phyloP scores from a whole-genome alignment of 2,888 invertebrate species.

The Pseudococcus jackbeardsleyi region DNA sequence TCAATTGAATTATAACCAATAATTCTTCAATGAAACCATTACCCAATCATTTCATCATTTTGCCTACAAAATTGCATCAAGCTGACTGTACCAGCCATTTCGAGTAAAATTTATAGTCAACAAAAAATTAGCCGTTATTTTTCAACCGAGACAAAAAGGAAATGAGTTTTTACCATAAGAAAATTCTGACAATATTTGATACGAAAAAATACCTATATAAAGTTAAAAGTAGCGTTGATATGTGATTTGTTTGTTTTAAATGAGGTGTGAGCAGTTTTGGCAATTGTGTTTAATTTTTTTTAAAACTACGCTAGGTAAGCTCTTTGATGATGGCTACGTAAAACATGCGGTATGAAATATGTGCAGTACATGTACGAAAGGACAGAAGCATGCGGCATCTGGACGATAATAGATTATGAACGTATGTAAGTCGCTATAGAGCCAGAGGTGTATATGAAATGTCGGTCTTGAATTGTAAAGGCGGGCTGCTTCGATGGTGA shows the following conservation, averaged over 20 bases:
- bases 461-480: constrained; percentile 32
- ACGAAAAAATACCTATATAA: constrained; percentile 18
- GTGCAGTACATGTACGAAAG: constrained; percentile 22
- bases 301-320: background rate
- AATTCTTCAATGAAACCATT: too few relatives aligned
- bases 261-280: constrained; percentile 64
- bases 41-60: too few relatives aligned
- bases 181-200: constrained; percentile 6
- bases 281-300: constrained; percentile 55
- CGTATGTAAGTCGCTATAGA: too few relatives aligned
- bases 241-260: constrained; percentile 62
- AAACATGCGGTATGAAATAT: constrained; percentile 54
- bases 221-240: constrained; percentile 50
- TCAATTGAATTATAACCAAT: too few relatives aligned
- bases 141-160: background rate
- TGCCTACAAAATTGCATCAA: too few relatives aligned
- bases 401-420: constrained; percentile 57
- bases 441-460: constrained; percentile 8
- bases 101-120: too few relatives aligned
- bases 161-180: background rate
- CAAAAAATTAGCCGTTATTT: too few relatives aligned
- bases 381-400: constrained; percentile 23
- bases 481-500: constrained; percentile 37
- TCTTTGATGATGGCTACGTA: constrained; percentile 53
- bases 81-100: too few relatives aligned